Evolutionary conservation across 2,113 vertebrate species (phyloP), one percentile per base, ranked within the genome.

Genomic region (Eurystomus gularis): DNA sequence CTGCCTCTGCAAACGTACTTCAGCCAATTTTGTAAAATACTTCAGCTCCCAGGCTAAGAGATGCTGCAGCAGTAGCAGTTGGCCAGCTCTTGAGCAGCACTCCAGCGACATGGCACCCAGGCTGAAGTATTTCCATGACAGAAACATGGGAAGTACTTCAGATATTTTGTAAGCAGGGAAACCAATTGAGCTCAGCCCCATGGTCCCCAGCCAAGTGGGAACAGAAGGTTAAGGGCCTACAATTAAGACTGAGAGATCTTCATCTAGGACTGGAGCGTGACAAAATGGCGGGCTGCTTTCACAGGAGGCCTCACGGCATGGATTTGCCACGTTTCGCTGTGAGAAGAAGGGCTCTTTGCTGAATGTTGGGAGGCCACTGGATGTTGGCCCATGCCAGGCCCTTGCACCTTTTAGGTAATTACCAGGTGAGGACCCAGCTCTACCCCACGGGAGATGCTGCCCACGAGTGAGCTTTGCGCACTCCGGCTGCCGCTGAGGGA

Each of bases 291-390:
- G 70, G 26, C 51, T 40, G 88, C 28, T 58, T 21, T 39, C 35
- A 17, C 40, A 29, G 44, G 20, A 13, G n/a, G 39, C n/a, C 35
- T 28, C 7, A 17, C 46, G 5, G 17, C 69, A 28, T 10, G 24
- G 37, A 7, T 16, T 7, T 9, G 28, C 17, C 2, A 2, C 4
- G 3, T 19, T 13, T n/a, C 16, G 0, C 39, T 7, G 1, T 1
- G 17, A 33, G 19, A 18, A 17, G 35, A 37, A 2, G 11, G 5
- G 48, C 29, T 54, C 28, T 37, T 23, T 10, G 18, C 19, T 9
- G 46, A 29, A 69, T 11, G 1, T 6, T 0, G 0, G 9, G 23
- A n/a, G n/a, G n/a, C n/a, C 40, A 57, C 0, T 2, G 24, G 31
- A 2, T 5, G 42, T 44, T 16, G 16, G 54, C 7, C 11, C 19